These are phyloP conservation scores for Neolamprologus variostigma DNA, from an alignment of 2,113 vertebrate genomes.

Conservation along the genomic window DNA sequence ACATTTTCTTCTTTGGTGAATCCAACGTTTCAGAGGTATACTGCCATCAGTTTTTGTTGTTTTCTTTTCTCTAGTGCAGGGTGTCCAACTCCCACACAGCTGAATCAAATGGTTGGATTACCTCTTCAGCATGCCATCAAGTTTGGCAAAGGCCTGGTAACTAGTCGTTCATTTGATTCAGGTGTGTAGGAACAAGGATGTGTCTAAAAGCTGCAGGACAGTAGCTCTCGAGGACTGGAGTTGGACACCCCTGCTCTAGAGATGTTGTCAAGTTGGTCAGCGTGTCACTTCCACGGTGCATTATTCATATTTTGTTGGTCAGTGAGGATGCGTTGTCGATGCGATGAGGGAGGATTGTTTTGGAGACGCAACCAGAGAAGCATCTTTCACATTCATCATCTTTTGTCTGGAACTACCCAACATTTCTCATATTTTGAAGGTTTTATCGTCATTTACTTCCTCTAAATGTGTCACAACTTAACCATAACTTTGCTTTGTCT, in stretches of 20 bases:
- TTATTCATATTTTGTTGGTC: neutral
- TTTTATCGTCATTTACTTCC: fast-evolving
- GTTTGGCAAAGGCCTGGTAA: neutral
- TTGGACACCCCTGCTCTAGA: neutral
- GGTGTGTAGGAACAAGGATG: neutral
- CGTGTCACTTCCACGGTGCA: neutral
- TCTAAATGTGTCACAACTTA: neutral
- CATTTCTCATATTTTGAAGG: neutral
- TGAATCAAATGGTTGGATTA: neutral
- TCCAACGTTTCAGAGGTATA: neutral
- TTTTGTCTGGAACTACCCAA: neutral
- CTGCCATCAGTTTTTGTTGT: neutral
- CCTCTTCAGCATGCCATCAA: neutral
- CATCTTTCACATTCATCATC: neutral
- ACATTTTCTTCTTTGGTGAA: neutral
- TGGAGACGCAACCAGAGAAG: neutral
- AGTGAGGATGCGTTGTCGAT: neutral
- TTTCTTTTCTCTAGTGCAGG: neutral
- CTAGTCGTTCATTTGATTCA: neutral
- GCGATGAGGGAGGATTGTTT: neutral
- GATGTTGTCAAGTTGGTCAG: neutral
- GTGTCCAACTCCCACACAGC: neutral
- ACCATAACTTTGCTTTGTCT: neutral
- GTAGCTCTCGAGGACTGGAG: neutral
- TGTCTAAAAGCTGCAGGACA: neutral